phyloP scores from a whole-genome alignment of 2,888 invertebrate genomes.

The Aporophyla nigra region DNA sequence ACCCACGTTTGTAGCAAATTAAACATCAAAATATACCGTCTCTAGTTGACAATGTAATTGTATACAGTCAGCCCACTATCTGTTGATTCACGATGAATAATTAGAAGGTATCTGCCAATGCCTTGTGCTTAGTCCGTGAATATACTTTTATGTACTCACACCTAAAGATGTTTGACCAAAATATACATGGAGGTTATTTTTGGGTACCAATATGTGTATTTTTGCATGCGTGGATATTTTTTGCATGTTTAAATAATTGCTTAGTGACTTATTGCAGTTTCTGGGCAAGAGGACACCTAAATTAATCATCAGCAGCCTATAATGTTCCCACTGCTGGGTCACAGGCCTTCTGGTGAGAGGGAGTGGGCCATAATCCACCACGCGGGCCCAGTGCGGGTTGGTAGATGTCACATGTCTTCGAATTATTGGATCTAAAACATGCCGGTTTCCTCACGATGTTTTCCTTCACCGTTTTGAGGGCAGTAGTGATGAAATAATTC shows the following conservation, averaged over 20 bases:
- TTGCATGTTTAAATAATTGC: constrained; percentile 2
- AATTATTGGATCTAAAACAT: too few relatives aligned
- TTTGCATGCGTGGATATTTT: constrained; percentile 6
- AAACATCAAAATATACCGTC: constrained; percentile 60
- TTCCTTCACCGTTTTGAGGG: too few relatives aligned
- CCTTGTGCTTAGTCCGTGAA: constrained; percentile 26
- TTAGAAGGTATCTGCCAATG: constrained; percentile 61
- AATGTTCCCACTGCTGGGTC: too few relatives aligned
- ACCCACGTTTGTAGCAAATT: constrained; percentile 58
- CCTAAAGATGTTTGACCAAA: constrained; percentile 34
- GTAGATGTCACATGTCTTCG: too few relatives aligned
- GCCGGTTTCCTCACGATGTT: too few relatives aligned
- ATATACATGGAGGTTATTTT: constrained; percentile 19
- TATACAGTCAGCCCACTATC: constrained; percentile 55
- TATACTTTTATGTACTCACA: constrained; percentile 40
- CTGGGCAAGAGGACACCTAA: not conserved
- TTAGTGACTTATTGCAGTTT: not conserved
- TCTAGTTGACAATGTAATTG: constrained; percentile 58
- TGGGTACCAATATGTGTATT: constrained; percentile 7
- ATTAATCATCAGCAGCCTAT: too few relatives aligned
- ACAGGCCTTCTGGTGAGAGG: too few relatives aligned
- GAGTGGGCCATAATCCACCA: too few relatives aligned
- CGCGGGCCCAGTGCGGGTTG: too few relatives aligned
- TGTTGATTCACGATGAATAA: constrained; percentile 65
- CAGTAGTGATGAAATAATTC: too few relatives aligned